Evolutionary conservation across 2,888 invertebrate species (phyloP).

Genomic region (Hydrotaea diabolus): DNA sequence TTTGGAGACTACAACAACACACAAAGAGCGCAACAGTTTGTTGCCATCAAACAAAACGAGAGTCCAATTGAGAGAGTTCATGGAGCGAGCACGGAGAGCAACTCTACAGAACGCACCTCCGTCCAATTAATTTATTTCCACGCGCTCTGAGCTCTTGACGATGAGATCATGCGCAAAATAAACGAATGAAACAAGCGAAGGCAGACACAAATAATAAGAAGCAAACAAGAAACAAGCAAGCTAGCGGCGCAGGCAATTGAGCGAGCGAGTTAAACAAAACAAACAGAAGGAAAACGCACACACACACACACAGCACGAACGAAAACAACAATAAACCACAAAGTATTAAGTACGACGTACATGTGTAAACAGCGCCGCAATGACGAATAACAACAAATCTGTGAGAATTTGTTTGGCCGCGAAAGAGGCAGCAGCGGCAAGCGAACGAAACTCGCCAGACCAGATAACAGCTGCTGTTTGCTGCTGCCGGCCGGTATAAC

Average conservation of each 20-base stretch:
- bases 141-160: constrained; percentile 21
- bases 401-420: constrained; percentile 51
- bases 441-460: constrained; percentile 49
- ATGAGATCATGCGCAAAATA: constrained; percentile 65
- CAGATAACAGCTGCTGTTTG: constrained; percentile 56
- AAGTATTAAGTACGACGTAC: constrained; percentile 27
- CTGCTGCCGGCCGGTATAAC: constrained; percentile 61
- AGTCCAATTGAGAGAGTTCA: background rate
- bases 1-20: constrained; percentile 3
- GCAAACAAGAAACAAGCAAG: background rate
- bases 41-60: background rate
- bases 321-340: constrained; percentile 11
- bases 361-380: constrained; percentile 24
- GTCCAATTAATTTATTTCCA: background rate
- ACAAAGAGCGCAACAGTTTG: background rate
- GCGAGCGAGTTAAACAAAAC: constrained; percentile 29
- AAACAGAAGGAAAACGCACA: constrained; percentile 8
- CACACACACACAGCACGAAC: background rate
- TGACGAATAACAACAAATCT: constrained; percentile 2
- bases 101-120: background rate
- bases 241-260: background rate
- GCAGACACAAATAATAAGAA: constrained; percentile 25
- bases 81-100: background rate
- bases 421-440: background rate
- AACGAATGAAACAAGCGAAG: constrained; percentile 36